Evolutionary conservation across 2,113 vertebrate genomes (phyloP).

Genomic region (Scolopax mira): DNA sequence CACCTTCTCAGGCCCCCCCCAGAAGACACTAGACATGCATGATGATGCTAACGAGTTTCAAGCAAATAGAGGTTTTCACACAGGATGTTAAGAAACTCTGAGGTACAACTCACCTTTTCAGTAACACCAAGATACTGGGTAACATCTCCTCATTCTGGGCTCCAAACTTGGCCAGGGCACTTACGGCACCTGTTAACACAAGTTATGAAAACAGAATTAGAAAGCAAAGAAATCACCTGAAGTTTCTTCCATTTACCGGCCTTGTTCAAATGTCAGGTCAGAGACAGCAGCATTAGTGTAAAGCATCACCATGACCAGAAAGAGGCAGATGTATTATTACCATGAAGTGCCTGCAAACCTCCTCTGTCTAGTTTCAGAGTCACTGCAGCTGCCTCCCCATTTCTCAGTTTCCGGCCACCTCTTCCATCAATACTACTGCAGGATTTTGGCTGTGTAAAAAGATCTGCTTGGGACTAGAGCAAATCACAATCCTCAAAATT

Average conservation of each 20-base stretch:
- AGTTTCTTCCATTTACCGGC: not conserved
- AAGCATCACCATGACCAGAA: not conserved
- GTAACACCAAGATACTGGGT: slow-evolving; percentile 80
- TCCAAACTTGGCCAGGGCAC: slow-evolving; percentile 84
- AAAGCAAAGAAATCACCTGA: not conserved
- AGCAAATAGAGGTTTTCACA: not conserved
- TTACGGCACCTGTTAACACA: slow-evolving; percentile 75
- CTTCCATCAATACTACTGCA: not conserved
- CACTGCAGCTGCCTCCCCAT: not conserved
- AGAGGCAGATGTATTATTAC: not conserved
- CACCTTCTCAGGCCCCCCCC: not conserved
- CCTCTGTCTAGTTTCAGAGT: not conserved
- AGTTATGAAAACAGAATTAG: not conserved
- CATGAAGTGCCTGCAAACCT: not conserved
- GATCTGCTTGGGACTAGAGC: not conserved
- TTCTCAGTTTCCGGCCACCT: not conserved
- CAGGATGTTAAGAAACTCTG: not conserved
- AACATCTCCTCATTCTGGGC: slow-evolving; percentile 84
- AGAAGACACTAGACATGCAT: not conserved
- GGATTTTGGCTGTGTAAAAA: not conserved
- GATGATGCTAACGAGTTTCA: not conserved
- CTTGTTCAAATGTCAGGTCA: not conserved
- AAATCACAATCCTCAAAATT: not conserved
- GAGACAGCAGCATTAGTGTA: not conserved
- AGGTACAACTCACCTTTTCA: slow-evolving; percentile 73